Conservation (phyloP, 2,797 vertebrate species). For the Sphenodon punctatus region DNA sequence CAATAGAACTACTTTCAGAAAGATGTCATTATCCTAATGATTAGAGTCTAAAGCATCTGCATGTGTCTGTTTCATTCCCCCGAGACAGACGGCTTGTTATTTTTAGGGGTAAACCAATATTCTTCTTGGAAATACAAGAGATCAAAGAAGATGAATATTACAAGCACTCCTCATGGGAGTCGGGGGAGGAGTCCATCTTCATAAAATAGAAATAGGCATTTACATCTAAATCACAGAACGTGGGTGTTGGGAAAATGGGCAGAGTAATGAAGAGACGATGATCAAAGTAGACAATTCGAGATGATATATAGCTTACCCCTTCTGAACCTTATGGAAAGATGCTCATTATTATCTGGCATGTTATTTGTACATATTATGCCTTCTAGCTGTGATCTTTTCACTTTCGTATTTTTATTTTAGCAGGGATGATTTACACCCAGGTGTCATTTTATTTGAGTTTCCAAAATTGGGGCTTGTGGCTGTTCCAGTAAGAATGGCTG, state of each 20-base stretch:
- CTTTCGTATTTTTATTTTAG: background rate
- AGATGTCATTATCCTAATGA: background rate
- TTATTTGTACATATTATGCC: background rate
- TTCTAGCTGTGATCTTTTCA: background rate
- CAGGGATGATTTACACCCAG: background rate
- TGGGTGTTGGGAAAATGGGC: background rate
- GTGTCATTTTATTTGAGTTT: background rate
- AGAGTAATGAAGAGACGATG: background rate
- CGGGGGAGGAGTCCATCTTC: background rate
- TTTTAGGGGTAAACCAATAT: background rate
- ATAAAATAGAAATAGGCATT: background rate
- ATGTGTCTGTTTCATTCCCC: background rate
- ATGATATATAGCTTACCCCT: background rate
- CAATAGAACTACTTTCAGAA: background rate
- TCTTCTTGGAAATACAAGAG: slow-evolving; percentile 14
- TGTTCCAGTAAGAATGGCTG: background rate
- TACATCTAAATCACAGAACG: background rate
- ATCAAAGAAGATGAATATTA: slow-evolving; percentile 2
- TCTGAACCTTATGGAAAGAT: background rate
- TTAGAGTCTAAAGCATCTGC: background rate
- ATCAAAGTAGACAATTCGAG: background rate
- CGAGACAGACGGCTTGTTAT: background rate
- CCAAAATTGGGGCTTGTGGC: background rate
- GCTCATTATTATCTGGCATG: background rate
- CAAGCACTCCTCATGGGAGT: background rate